These are phyloP conservation scores for Dynastes grantii DNA, from an alignment of 2,888 invertebrate species.

Conservation along the genomic window DNA sequence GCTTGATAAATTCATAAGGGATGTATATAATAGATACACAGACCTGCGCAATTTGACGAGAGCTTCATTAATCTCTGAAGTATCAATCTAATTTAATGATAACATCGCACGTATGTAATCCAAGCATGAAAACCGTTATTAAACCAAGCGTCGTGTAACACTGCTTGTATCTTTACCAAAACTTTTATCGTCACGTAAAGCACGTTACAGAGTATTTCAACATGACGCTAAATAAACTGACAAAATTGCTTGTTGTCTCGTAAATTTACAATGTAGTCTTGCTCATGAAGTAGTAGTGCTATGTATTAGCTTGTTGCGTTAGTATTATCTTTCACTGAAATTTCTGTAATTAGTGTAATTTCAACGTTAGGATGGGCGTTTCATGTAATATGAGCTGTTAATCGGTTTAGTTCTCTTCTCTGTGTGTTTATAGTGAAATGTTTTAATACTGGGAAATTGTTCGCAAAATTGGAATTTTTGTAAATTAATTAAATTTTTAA, in stretches of 20 bases:
- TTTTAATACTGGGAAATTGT: too few species aligned
- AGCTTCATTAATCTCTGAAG: constrained; percentile 1
- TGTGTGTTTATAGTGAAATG: too few species aligned
- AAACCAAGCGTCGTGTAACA: background rate
- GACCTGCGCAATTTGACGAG: background rate
- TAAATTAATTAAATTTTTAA: too few species aligned
- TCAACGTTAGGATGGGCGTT: too few species aligned
- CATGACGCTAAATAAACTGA: constrained; percentile 29
- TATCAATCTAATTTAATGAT: constrained; percentile 15
- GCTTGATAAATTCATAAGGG: constrained; percentile 20
- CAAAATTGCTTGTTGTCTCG: constrained; percentile 25
- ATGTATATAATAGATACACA: background rate
- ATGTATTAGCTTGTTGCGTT: too few species aligned
- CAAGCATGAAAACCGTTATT: constrained; percentile 17
- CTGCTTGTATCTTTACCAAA: background rate
- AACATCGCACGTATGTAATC: constrained; percentile 1
- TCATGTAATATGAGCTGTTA: too few species aligned
- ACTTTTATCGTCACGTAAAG: constrained; percentile 36
- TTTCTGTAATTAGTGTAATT: too few species aligned
- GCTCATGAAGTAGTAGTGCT: too few species aligned
- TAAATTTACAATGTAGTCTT: constrained; percentile 36
- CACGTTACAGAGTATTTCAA: constrained; percentile 14
- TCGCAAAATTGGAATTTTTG: too few species aligned
- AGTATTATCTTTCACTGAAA: too few species aligned
- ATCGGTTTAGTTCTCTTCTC: too few species aligned